Evolutionary conservation across 2,888 invertebrate genomes (phyloP).

Genomic region (Orthosia gothica): DNA sequence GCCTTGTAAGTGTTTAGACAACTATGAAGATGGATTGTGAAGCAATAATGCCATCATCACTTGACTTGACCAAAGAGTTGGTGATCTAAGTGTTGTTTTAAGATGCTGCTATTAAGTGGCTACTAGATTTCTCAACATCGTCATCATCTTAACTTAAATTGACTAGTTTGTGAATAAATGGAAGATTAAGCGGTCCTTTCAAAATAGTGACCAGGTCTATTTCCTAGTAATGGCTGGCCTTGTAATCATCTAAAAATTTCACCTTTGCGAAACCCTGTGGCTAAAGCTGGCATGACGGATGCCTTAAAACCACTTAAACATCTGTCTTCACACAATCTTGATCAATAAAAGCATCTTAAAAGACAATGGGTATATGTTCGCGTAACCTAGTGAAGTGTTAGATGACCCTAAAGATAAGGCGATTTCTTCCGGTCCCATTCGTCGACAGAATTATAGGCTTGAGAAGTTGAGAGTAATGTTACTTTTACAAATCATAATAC

Average conservation of each 20-base stretch:
- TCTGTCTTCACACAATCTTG: conserved; percentile 48
- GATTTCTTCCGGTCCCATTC: conserved; percentile 75
- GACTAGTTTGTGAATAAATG: neutral
- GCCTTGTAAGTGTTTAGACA: neutral
- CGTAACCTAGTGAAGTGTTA: conserved; percentile 75
- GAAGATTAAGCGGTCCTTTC: neutral
- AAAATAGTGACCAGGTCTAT: neutral
- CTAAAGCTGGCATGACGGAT: conserved; percentile 17
- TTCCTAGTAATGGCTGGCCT: neutral
- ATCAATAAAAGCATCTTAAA: conserved; percentile 65
- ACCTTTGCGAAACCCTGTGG: conserved; percentile 6
- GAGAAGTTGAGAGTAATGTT: conserved; percentile 40
- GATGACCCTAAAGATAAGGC: conserved; percentile 79
- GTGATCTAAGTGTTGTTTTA: conserved; percentile 7
- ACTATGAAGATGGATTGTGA: neutral
- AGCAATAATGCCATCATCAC: neutral
- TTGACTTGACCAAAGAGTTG: neutral
- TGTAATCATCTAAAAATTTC: neutral
- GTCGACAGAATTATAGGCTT: conserved; percentile 56
- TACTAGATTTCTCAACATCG: neutral
- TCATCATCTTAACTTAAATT: neutral
- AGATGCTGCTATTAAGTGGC: neutral
- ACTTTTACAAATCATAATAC: conserved; percentile 57
- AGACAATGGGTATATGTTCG: conserved; percentile 72
- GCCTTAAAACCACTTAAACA: conserved; percentile 49